Evolutionary conservation across 2,113 vertebrate genomes (phyloP).

Genomic region (Lycaon pictus): DNA sequence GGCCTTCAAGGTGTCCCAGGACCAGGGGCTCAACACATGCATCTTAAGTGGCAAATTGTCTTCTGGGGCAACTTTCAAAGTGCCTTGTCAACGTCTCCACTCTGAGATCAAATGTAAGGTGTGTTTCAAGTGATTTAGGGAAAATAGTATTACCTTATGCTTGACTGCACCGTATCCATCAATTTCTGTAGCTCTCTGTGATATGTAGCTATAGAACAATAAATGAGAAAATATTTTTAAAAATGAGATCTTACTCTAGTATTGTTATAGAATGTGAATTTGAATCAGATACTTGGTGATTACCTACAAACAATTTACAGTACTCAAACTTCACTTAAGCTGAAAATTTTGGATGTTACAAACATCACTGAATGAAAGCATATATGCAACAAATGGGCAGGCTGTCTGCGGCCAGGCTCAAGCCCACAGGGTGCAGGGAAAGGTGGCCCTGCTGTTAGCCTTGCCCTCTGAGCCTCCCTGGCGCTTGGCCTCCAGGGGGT

Average conservation of each 20-base stretch:
- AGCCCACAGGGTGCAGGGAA: neutral
- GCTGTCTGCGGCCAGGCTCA: neutral
- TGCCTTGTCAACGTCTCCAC: neutral
- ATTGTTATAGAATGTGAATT: neutral
- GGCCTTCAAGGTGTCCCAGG: too few relatives aligned
- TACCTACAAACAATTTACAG: slow-evolving; percentile 43
- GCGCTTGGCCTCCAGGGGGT: neutral
- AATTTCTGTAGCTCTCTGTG: slow-evolving; percentile 95
- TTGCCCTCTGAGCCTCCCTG: neutral
- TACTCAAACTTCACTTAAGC: neutral
- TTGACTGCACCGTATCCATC: slow-evolving; percentile 94
- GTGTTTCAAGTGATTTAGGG: neutral
- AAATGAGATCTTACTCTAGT: neutral
- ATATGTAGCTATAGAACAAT: slow-evolving; percentile 89
- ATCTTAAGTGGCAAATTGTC: neutral
- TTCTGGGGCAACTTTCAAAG: neutral
- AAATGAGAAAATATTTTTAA: slow-evolving; percentile 5
- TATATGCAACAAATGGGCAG: neutral
- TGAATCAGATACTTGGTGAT: slow-evolving; percentile 34
- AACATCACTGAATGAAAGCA: neutral
- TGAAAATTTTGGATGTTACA: neutral
- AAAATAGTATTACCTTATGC: slow-evolving; percentile 90
- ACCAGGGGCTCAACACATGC: neutral
- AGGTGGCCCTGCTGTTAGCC: neutral
- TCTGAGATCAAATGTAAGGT: neutral